Percentiles rank a stretch among this genome's conserved stretches.
These are phyloP conservation scores for Phyto melanocephala DNA, from an alignment of 2,888 invertebrate species.

Conservation along the genomic window DNA sequence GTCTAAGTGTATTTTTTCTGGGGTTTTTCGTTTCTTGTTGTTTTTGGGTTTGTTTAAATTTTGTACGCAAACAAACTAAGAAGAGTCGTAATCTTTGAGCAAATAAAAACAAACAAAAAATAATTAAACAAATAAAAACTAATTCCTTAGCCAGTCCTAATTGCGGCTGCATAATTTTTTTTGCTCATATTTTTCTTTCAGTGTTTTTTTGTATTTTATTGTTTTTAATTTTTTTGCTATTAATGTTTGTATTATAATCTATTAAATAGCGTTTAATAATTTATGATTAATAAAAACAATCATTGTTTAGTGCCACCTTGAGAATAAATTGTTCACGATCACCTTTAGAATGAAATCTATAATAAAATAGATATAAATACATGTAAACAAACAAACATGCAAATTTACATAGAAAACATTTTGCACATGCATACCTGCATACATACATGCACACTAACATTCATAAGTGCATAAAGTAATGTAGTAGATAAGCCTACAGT, in stretches of 20 bases:
- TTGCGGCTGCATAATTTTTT: slow-evolving; percentile 13
- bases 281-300: slow-evolving; percentile 46
- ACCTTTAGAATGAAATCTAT: not conserved
- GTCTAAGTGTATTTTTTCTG: slow-evolving; percentile 23
- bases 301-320: slow-evolving; percentile 32
- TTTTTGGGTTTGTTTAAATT: slow-evolving; percentile 36
- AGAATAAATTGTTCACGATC: slow-evolving; percentile 28
- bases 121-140: slow-evolving; percentile 46
- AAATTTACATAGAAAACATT: not conserved
- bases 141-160: slow-evolving; percentile 40
- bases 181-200: not conserved
- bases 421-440: no score
- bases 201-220: not conserved
- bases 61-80: slow-evolving; percentile 40
- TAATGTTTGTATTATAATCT: not conserved
- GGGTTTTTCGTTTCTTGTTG: no score
- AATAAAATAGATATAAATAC: not conserved
- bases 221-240: not conserved
- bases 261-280: slow-evolving; percentile 14
- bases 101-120: slow-evolving; percentile 13
- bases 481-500: no score
- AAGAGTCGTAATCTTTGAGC: slow-evolving; percentile 34
- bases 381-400: not conserved
- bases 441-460: no score
- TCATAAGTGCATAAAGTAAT: no score